A percentile compares a stretch with the other conserved stretches of the same genome.
Evolutionary conservation across 2,113 vertebrate genomes (phyloP).

Genomic region (Rhea pennata): DNA sequence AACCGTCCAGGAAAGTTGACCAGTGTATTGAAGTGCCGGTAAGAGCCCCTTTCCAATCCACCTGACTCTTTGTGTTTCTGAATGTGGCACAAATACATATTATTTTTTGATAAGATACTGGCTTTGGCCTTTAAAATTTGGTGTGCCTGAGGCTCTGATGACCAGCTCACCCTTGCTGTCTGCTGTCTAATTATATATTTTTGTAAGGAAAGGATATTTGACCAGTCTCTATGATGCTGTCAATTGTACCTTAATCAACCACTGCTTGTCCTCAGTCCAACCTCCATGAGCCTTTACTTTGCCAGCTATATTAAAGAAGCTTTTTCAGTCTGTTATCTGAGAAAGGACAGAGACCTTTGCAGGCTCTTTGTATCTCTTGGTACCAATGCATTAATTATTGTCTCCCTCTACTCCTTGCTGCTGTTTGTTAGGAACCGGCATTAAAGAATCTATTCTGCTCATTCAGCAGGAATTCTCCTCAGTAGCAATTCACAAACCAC

Average conservation of each 20-base stretch:
- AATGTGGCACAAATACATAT: neutral
- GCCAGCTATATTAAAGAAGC: neutral
- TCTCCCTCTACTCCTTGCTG: neutral
- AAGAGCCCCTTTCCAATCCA: neutral
- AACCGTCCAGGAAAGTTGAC: neutral
- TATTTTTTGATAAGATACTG: neutral
- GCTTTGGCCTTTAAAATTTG: neutral
- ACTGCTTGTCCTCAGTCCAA: neutral
- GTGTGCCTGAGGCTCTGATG: accelerated
- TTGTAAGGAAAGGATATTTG: neutral
- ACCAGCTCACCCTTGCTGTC: neutral
- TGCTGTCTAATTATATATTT: neutral
- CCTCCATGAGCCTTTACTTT: neutral
- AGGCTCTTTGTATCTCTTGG: neutral
- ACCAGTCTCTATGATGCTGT: neutral
- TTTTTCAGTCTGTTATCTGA: neutral
- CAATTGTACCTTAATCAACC: neutral
- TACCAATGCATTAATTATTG: conserved; percentile 44
- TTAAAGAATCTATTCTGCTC: conserved; percentile 38
- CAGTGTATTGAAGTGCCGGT: neutral
- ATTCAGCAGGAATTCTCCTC: conserved; percentile 51
- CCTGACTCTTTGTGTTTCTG: neutral
- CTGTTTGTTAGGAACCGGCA: neutral
- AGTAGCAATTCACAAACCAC: neutral
- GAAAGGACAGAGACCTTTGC: neutral